Conservation (phyloP, 2,888 invertebrate species). For the Antitype chi region DNA sequence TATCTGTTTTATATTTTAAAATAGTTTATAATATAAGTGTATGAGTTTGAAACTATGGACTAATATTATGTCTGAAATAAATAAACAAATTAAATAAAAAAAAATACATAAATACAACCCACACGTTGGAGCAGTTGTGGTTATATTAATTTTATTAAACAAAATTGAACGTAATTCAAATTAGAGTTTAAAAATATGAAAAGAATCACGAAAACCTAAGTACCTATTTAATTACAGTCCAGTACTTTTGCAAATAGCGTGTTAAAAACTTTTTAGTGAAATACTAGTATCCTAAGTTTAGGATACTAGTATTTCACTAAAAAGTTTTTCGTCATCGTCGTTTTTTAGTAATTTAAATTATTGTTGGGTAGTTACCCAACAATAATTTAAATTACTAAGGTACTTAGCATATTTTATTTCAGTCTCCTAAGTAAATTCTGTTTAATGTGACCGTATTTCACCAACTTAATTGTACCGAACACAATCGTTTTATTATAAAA, state of each 20-base stretch:
- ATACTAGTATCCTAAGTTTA: background rate
- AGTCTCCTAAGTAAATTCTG: slow-evolving; percentile 33
- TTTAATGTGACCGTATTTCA: slow-evolving; percentile 46
- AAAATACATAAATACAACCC: too few species aligned
- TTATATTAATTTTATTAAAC: background rate
- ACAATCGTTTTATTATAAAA: slow-evolving; percentile 48
- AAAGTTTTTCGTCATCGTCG: too few species aligned
- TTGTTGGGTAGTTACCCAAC: background rate
- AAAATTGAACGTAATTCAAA: background rate
- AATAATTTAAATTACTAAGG: slow-evolving; percentile 32
- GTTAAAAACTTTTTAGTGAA: slow-evolving; percentile 1
- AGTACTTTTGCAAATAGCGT: background rate
- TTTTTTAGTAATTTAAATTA: slow-evolving; percentile 30
- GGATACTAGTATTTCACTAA: too few species aligned
- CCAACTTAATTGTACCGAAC: slow-evolving; percentile 42
- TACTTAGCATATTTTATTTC: slow-evolving; percentile 36
- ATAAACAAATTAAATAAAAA: too few species aligned
- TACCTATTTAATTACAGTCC: background rate
- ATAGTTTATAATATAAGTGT: too few species aligned
- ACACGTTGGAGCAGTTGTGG: too few species aligned
- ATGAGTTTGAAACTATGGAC: too few species aligned
- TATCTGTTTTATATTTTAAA: too few species aligned
- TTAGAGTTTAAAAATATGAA: too few species aligned
- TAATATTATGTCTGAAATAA: too few species aligned
- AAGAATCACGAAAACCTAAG: too few species aligned